Conservation (phyloP, 2,888 invertebrate species). For the Nasonovia ribisnigri region DNA sequence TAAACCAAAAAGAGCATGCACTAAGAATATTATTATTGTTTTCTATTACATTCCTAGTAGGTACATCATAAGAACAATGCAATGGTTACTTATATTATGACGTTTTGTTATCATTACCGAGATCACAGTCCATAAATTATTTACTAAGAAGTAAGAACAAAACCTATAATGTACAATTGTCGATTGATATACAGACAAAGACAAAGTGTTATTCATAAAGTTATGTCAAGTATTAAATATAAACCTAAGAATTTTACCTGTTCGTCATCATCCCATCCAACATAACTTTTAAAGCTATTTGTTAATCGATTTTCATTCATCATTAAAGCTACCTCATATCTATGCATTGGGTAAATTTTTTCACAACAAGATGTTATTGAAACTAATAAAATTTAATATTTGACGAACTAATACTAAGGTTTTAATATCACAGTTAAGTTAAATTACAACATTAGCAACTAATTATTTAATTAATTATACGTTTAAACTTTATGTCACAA, state of each 20-base stretch:
- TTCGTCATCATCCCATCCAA: constrained; percentile 69
- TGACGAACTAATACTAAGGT: neutral
- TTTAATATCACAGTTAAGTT: neutral
- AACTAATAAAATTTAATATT: neutral
- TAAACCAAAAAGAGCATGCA: neutral
- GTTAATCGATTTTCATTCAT: constrained; percentile 63
- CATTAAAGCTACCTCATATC: constrained; percentile 59
- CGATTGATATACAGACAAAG: neutral
- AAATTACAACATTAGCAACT: neutral
- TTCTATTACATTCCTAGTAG: neutral
- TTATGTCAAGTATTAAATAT: neutral
- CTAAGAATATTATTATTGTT: neutral
- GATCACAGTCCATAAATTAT: neutral
- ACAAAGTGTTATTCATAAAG: neutral
- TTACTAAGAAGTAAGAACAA: neutral
- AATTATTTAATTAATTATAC: neutral
- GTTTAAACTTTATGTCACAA: neutral
- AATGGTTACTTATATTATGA: neutral
- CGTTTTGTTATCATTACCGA: neutral
- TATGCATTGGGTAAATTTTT: constrained; percentile 33
- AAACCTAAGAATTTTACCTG: constrained; percentile 58
- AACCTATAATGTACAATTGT: neutral
- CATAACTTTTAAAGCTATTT: constrained; percentile 75
- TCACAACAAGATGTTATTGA: neutral
- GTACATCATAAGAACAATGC: neutral